Evolutionary conservation across 2,888 invertebrate genomes (phyloP).

Genomic region (Mesorhabditis spiculigera): DNA sequence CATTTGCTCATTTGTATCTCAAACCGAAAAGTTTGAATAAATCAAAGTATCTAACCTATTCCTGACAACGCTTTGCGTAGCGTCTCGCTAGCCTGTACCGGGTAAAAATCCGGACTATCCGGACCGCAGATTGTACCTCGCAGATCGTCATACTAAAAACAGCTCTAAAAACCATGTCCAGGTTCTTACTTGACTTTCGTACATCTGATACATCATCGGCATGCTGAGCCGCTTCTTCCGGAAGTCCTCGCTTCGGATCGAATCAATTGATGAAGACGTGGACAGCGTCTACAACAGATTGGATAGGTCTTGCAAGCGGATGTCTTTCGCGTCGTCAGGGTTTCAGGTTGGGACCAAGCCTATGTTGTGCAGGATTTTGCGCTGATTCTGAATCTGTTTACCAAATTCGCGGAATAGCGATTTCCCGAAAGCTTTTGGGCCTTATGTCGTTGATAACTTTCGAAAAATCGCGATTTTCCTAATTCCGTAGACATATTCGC

Average conservation of each 20-base stretch:
- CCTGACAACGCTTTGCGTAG: constrained; percentile 48
- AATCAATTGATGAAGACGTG: constrained; percentile 34
- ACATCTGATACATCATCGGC: constrained; percentile 55
- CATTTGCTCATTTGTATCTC: constrained; percentile 52
- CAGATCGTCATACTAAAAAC: constrained; percentile 47
- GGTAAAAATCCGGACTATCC: constrained; percentile 51
- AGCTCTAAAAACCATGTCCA: neutral
- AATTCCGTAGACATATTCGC: no score
- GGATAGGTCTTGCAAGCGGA: no score
- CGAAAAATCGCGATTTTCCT: no score
- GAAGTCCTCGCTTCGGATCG: constrained; percentile 24
- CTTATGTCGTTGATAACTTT: no score
- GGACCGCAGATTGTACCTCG: constrained; percentile 54
- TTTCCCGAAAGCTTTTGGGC: no score
- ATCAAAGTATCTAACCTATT: constrained; percentile 24
- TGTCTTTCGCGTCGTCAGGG: neutral
- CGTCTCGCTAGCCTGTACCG: constrained; percentile 50
- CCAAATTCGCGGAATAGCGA: no score
- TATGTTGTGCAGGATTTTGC: no score
- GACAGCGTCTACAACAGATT: constrained; percentile 22
- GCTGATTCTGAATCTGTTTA: no score
- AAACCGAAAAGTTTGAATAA: constrained; percentile 10
- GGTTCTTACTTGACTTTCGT: constrained; percentile 43
- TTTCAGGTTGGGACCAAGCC: no score
- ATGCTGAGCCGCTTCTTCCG: constrained; percentile 41